Percentiles rank a stretch among this genome's conserved stretches.
Conservation (phyloP, 2,113 vertebrate genomes). For the Stercorarius parasiticus region DNA sequence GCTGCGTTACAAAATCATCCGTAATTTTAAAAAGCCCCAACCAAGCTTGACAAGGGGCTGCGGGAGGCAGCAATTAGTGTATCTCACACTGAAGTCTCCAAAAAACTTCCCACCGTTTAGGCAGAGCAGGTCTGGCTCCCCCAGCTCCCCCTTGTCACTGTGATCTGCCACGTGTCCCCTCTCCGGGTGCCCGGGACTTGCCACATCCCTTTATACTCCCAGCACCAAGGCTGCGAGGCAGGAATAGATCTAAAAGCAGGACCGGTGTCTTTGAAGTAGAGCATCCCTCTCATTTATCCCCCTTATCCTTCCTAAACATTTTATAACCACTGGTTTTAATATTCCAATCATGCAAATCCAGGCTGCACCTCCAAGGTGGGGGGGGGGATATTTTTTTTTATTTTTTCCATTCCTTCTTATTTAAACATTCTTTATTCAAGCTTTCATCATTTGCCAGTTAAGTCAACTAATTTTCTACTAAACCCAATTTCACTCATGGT, state of each 20-base stretch:
- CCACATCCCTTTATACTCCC: background rate
- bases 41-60: background rate
- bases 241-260: background rate
- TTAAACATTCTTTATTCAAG: slow-evolving; percentile 60
- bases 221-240: background rate
- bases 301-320: background rate
- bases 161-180: background rate
- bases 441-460: slow-evolving; percentile 75
- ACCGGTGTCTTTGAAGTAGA: background rate
- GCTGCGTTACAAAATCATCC: background rate
- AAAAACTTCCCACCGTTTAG: background rate
- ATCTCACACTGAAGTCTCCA: background rate
- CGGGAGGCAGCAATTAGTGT: background rate
- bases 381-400: background rate
- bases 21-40: background rate
- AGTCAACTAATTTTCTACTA: slow-evolving; percentile 79
- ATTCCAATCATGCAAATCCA: slow-evolving; percentile 33
- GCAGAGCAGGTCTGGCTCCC: background rate
- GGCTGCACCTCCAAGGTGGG: background rate
- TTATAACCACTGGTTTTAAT: background rate
- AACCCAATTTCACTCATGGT: slow-evolving; percentile 80
- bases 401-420: background rate
- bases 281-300: background rate
- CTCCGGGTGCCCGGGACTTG: background rate
- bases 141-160: rapidly evolving